Conservation (phyloP, 2,888 invertebrate species). For the Andrena camellia region DNA sequence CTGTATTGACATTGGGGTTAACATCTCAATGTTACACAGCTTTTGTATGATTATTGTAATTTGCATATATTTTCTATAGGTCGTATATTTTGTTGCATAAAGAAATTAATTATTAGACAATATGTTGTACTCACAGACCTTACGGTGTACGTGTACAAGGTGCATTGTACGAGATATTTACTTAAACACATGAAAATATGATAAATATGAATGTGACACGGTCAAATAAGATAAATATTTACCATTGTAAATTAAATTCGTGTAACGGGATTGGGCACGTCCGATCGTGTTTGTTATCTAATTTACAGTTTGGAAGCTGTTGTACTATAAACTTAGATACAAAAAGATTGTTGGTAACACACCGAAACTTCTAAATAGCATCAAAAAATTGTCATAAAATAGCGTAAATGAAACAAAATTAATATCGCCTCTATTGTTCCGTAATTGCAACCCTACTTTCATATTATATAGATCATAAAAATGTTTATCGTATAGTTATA, state of each 20-base stretch:
- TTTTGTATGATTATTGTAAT: slow-evolving; percentile 68
- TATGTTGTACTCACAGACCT: slow-evolving; percentile 52
- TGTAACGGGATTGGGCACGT: slow-evolving; percentile 44
- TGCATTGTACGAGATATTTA: slow-evolving; percentile 54
- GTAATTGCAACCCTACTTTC: slow-evolving; percentile 35
- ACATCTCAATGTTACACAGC: slow-evolving; percentile 47
- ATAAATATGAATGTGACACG: slow-evolving; percentile 56
- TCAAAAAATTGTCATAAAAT: slow-evolving; percentile 43
- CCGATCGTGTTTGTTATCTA: slow-evolving; percentile 50
- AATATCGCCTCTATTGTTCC: slow-evolving; percentile 40
- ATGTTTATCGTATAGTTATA: slow-evolving; percentile 15
- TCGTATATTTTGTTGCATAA: slow-evolving; percentile 62
- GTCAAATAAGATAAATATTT: slow-evolving; percentile 50
- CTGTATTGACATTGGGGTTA: slow-evolving; percentile 45
- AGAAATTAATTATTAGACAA: slow-evolving; percentile 49
- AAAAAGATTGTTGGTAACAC: slow-evolving; percentile 49
- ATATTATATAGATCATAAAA: slow-evolving; percentile 18
- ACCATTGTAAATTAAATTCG: slow-evolving; percentile 58
- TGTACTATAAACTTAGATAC: slow-evolving; percentile 56
- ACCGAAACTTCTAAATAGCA: slow-evolving; percentile 38
- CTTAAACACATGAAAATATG: slow-evolving; percentile 54
- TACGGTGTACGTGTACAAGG: slow-evolving; percentile 47
- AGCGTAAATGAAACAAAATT: slow-evolving; percentile 40
- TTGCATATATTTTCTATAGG: slow-evolving; percentile 64
- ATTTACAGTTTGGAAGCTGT: slow-evolving; percentile 58